phyloP scores from a whole-genome alignment of 2,797 vertebrate species.

The Tragopan temminckii region DNA sequence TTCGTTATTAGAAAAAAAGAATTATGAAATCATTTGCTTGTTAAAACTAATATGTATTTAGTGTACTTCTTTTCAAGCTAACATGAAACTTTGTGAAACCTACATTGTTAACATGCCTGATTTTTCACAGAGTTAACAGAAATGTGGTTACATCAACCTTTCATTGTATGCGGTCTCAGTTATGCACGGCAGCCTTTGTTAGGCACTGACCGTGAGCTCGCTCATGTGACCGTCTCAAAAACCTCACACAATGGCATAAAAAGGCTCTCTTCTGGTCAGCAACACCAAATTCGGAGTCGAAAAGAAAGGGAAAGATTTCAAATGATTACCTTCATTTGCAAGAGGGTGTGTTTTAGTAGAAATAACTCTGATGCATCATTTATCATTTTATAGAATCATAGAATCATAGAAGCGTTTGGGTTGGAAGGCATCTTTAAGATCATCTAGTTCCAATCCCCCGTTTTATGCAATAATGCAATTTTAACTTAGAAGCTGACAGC shows the following conservation, averaged over 20 bases:
- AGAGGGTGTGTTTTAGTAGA: neutral
- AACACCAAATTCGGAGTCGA: neutral
- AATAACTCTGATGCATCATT: neutral
- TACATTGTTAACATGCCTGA: conserved; percentile 12
- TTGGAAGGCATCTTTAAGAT: no score
- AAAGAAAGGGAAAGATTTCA: conserved; percentile 6
- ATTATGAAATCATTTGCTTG: neutral
- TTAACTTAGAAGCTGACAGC: neutral
- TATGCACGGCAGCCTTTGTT: conserved; percentile 51
- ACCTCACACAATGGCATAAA: conserved; percentile 59
- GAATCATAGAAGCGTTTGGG: no score
- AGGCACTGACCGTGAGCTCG: neutral
- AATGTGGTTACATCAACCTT: conserved; percentile 71
- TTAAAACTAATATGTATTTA: neutral
- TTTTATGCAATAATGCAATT: neutral
- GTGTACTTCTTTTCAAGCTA: neutral
- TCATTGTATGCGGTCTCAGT: conserved; percentile 53
- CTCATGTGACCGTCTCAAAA: conserved; percentile 71
- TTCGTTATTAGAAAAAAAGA: neutral
- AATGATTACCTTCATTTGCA: conserved; percentile 11
- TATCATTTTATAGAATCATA: neutral
- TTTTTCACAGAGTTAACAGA: conserved; percentile 63
- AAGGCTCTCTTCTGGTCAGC: conserved; percentile 61
- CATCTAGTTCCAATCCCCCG: no score
- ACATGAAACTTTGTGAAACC: neutral